phyloP scores from a whole-genome alignment of 2,797 vertebrate species.

The Paratrypauchen microcephalus region DNA sequence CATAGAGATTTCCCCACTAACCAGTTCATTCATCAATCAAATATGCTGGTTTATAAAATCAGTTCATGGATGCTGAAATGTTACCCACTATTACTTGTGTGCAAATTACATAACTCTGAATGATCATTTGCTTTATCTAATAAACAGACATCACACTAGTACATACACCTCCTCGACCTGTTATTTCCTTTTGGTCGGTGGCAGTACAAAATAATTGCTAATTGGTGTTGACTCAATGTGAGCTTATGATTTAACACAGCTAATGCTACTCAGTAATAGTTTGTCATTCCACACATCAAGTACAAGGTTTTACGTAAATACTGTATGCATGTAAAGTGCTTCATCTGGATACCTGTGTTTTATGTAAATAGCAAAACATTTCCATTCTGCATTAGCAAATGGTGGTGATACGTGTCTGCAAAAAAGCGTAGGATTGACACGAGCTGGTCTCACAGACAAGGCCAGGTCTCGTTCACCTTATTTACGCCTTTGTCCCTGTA shows the following conservation, averaged over 20 bases:
- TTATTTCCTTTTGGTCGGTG: background rate
- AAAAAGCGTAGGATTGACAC: slow-evolving; percentile 8
- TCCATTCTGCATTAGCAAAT: background rate
- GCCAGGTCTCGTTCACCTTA: slow-evolving; percentile 51
- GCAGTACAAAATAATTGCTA: slow-evolving; percentile 14
- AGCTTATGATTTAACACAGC: slow-evolving; percentile 39
- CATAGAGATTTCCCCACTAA: too few species aligned
- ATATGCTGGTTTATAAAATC: background rate
- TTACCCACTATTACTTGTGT: background rate
- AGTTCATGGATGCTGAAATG: background rate
- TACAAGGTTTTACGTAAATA: slow-evolving; percentile 16
- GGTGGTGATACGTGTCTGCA: background rate
- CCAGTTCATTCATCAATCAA: background rate
- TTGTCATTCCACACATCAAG: slow-evolving; percentile 28
- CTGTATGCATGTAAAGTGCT: background rate
- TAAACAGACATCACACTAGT: background rate
- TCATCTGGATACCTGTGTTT: background rate
- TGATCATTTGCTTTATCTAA: background rate
- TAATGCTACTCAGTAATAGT: slow-evolving; percentile 25
- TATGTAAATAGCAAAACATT: background rate
- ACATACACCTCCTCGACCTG: background rate
- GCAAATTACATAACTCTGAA: background rate
- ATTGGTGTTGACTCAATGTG: slow-evolving; percentile 20
- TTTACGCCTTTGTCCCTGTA: slow-evolving; percentile 24
- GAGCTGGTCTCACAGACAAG: slow-evolving; percentile 51